A percentile compares a stretch with the other conserved stretches of the same genome.
phyloP scores from a whole-genome alignment of 2,797 vertebrate species.

The Taeniopygia guttata region DNA sequence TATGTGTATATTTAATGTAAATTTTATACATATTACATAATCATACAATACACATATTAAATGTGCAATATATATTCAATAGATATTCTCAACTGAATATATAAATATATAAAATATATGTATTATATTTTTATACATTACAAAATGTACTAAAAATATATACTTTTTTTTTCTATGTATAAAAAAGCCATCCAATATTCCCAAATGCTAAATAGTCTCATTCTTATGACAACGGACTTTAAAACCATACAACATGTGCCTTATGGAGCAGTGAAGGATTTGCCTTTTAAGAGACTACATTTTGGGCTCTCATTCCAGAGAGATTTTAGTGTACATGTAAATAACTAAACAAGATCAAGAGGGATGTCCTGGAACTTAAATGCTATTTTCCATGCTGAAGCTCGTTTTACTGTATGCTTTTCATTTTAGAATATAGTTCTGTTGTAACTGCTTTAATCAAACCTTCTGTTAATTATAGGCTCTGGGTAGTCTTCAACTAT shows the following conservation, averaged over 20 bases:
- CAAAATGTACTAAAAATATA: too few species aligned
- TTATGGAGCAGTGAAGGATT: neutral
- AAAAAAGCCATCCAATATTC: neutral
- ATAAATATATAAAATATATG: too few species aligned
- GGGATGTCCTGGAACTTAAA: neutral
- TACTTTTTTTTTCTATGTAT: too few species aligned
- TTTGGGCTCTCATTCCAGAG: neutral
- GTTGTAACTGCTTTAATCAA: neutral
- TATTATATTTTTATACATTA: too few species aligned
- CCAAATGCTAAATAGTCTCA: neutral
- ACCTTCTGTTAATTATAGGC: neutral
- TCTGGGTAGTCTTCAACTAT: neutral
- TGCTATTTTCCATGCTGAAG: neutral
- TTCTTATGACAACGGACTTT: neutral
- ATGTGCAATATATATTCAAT: neutral
- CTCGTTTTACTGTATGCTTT: neutral
- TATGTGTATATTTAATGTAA: neutral
- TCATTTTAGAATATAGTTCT: neutral
- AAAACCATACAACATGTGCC: neutral
- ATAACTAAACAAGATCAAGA: neutral
- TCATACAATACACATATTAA: neutral
- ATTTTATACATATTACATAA: neutral
- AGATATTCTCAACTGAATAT: neutral
- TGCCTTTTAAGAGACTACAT: neutral
- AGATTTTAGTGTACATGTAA: neutral